A percentile compares a stretch with the other conserved stretches of the same genome.
Evolutionary conservation across 2,797 vertebrate genomes (phyloP).

Genomic region (Austrolebias charrua): DNA sequence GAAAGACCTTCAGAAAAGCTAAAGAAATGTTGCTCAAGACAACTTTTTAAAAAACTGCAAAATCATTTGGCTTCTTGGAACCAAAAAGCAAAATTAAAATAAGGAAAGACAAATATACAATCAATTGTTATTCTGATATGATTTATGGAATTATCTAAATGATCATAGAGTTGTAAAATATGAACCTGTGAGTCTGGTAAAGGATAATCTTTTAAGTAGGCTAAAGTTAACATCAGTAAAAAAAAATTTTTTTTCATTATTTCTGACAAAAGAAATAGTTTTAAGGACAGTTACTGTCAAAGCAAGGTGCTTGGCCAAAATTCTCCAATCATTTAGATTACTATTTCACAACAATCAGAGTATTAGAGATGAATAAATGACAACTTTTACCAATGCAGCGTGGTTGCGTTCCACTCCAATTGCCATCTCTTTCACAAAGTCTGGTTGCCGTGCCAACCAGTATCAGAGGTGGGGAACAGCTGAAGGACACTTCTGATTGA

Average conservation of each 20-base stretch:
- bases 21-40: too few species aligned
- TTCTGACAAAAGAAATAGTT: not conserved
- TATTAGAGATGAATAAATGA: not conserved
- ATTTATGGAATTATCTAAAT: not conserved
- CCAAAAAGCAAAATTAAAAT: too few species aligned
- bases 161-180: not conserved
- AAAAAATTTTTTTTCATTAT: not conserved
- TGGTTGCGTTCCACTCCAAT: constrained; percentile 93
- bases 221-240: not conserved
- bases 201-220: too few species aligned
- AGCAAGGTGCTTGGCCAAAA: too few species aligned
- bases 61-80: not conserved
- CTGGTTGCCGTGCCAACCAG: constrained; percentile 92
- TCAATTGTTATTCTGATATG: not conserved
- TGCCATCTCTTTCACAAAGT: constrained; percentile 92
- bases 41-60: too few species aligned
- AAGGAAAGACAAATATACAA: too few species aligned
- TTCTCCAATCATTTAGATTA: too few species aligned
- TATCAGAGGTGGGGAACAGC: constrained; percentile 86
- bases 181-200: not conserved
- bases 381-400: constrained; percentile 90
- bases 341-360: not conserved
- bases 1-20: too few species aligned
- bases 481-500: constrained; percentile 95
- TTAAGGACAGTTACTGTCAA: not conserved